These are phyloP conservation scores for Mamestra brassicae DNA, from an alignment of 2,888 invertebrate genomes.

Conservation along the genomic window DNA sequence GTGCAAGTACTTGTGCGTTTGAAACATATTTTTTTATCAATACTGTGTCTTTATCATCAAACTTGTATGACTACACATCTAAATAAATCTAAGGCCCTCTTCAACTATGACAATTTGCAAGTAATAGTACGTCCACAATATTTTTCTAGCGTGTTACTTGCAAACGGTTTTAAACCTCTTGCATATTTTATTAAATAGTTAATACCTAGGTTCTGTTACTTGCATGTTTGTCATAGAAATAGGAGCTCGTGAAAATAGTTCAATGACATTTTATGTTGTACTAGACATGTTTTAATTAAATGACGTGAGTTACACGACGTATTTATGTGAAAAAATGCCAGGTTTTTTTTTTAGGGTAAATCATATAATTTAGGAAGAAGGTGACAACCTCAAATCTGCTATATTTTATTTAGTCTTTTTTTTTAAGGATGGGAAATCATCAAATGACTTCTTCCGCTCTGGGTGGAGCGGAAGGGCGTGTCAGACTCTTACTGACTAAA, in stretches of 20 bases:
- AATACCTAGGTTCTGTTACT: not conserved
- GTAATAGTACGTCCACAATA: too few relatives aligned
- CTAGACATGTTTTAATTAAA: not conserved
- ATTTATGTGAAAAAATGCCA: too few relatives aligned
- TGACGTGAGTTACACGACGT: too few relatives aligned
- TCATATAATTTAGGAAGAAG: too few relatives aligned
- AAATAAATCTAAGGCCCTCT: not conserved
- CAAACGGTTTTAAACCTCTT: not conserved
- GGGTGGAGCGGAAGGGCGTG: too few relatives aligned
- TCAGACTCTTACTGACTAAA: too few relatives aligned
- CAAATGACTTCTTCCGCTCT: too few relatives aligned
- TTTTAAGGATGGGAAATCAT: too few relatives aligned
- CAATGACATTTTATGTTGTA: conserved; percentile 1
- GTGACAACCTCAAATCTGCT: too few relatives aligned
- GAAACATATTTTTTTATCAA: not conserved
- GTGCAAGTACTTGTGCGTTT: conserved; percentile 7
- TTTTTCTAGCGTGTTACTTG: not conserved
- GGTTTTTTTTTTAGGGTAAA: too few relatives aligned
- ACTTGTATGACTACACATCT: conserved; percentile 19
- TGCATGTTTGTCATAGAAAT: conserved; percentile 3
- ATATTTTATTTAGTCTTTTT: not conserved
- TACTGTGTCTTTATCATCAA: not conserved
- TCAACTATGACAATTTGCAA: not conserved
- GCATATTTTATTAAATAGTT: not conserved
- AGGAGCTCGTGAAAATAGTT: fast-evolving